A percentile compares a stretch with the other conserved stretches of the same genome.
These are phyloP conservation scores for Maniola jurtina DNA, from an alignment of 1,140 invertebrate genomes.

Conservation along the genomic window DNA sequence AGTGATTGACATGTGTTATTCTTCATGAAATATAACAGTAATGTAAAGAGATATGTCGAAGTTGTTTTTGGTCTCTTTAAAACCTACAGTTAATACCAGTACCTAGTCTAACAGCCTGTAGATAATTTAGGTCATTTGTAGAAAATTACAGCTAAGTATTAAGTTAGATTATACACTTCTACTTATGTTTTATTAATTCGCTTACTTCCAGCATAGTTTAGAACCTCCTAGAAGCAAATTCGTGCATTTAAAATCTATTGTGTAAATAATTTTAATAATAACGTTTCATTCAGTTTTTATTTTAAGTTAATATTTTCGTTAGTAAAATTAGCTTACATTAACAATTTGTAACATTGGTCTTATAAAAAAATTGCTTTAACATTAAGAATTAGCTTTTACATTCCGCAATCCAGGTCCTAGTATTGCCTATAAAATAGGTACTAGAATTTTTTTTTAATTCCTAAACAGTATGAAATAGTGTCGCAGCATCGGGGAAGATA, in stretches of 20 bases:
- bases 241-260: conserved; percentile 19
- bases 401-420: too few relatives aligned
- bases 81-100: neutral
- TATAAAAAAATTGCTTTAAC: too few relatives aligned
- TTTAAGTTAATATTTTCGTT: too few relatives aligned
- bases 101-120: neutral
- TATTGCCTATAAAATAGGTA: too few relatives aligned
- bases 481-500: too few relatives aligned
- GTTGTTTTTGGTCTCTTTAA: conserved; percentile 7
- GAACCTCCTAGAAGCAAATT: conserved; percentile 20
- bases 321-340: too few relatives aligned
- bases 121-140: conserved; percentile 19
- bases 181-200: conserved; percentile 26
- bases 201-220: conserved; percentile 20
- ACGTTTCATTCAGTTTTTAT: neutral
- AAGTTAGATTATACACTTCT: conserved; percentile 7
- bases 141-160: conserved; percentile 21
- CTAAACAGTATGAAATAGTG: too few relatives aligned
- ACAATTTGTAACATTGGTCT: too few relatives aligned
- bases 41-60: conserved; percentile 22
- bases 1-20: too few relatives aligned
- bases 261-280: conserved; percentile 1
- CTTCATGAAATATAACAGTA: neutral
- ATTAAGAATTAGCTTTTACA: too few relatives aligned
- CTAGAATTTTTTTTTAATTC: too few relatives aligned